Base-by-base conservation (phyloP, 2,888 invertebrate species). In the Scaptomyza polygonia region DNA sequence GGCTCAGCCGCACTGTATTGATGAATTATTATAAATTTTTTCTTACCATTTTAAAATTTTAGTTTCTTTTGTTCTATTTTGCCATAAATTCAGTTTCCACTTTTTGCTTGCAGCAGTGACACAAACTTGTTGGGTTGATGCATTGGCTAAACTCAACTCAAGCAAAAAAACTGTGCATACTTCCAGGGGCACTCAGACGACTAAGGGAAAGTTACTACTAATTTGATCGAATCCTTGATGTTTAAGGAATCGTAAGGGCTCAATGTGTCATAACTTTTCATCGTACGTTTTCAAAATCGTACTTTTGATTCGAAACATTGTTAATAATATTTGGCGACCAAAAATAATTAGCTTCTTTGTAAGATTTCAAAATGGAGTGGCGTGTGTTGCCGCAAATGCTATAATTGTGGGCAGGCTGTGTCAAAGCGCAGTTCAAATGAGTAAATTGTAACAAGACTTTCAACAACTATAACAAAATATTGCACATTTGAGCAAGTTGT, bases 401-500 rank as follows among this genome's bases (percentile, higher is more conserved):
- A n/a, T 25, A 12, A 39, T 39, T 39, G 12, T 8, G 8, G 25
- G 3, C n/a, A 30, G 43, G 21, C 8, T 43, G 63, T 44, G 29
- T 16, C n/a, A 3, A 36, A 63, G 30, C n/a, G 44, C 34, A 27
- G 16, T 32, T 39, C 9, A 27, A 39, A 36, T 18, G 16, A 11
- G n/a, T 1, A 47, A 53, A 32, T 39, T 40, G 12, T 25, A 27
- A 5, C 8, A 27, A 16, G n/a, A 8, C 53, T 25, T 18, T 5
- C 18, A 16, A 5, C 16, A 36, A 14, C 34, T 8, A 29, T 34
- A 44, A 18, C 3, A 40, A 58, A 34, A 36, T 56, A 57, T 76
- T 58, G 76, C 52, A 73, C 72, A 64, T 65, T 69, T 45, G 55
- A 65, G 21, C 52, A 72, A 77, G 75, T 69, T 66, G 67, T 79